Evolutionary conservation across 2,888 invertebrate genomes (phyloP), one percentile per base, ranked within the genome.

Genomic region (Drosophila flavopinicola): DNA sequence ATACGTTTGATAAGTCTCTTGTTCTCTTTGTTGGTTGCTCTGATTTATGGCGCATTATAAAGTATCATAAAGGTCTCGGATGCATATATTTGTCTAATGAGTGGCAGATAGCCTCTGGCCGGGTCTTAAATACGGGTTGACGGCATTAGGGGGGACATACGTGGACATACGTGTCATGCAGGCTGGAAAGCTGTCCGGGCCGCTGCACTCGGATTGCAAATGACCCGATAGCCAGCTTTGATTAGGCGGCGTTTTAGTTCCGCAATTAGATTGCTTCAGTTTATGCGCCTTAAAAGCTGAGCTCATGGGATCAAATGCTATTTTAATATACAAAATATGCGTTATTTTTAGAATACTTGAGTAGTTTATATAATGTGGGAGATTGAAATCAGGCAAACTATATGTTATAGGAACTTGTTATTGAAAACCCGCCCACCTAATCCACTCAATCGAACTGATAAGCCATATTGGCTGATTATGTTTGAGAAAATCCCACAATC

Each of bases 281-380:
- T 54, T 7, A 25, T 67, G 58, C 37, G 58, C 35, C 45, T 59
- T 29, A 49, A 42, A 41, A 33, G 13, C 41, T 20, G 37, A 27
- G 48, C 33, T 57, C 30, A 15, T 20, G 49, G 41, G 66, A 41
- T 66, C 69, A 51, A 41, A 17, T 23, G 17, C 58, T 54, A 66
- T 70, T 61, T 69, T 47, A 57, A 66, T 64, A 67, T 29, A 27
- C 27, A 29, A 32, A 49, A 60, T 29, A 23, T 11, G n/a, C 5
- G 37, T 53, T 84, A 79, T 84, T 72, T 84, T 66, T 80, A 77
- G 77, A 66, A 23, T 27, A 33, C n/a, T 68, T 67, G 41, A 23
- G 11, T 32, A 25, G 17, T 24, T 68, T 47, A 47, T 27, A 56
- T 48, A 66, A 51, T 11, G 24, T 7, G 11, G 0, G 10, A 17